phyloP scores from a whole-genome alignment of 2,888 invertebrate genomes.

The Cephus pulcher region DNA sequence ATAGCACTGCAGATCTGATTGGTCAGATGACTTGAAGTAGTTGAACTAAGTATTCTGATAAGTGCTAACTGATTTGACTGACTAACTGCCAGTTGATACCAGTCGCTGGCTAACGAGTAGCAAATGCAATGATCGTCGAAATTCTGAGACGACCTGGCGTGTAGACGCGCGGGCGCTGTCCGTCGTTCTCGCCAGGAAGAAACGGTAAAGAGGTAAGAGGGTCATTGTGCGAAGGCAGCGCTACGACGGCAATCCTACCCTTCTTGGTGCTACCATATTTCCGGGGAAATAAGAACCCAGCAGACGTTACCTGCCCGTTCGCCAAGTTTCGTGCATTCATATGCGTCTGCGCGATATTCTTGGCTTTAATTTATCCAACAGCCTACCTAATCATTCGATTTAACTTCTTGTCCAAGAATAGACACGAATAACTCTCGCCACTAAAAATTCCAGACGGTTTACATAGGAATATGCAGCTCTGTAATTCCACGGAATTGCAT shows the following conservation, averaged over 20 bases:
- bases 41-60: neutral
- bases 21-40: neutral
- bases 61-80: neutral
- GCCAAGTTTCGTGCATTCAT: neutral
- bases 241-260: neutral
- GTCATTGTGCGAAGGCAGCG: constrained; percentile 33
- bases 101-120: constrained; percentile 45
- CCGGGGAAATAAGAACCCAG: neutral
- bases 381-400: neutral
- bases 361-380: neutral
- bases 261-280: constrained; percentile 1
- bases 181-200: constrained; percentile 54
- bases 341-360: neutral
- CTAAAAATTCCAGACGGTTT: neutral
- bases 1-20: neutral
- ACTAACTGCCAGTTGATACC: neutral
- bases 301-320: neutral
- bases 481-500: neutral
- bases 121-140: constrained; percentile 58
- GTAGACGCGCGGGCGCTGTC: constrained; percentile 44
- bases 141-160: constrained; percentile 43
- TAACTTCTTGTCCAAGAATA: neutral
- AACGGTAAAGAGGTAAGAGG: constrained; percentile 48
- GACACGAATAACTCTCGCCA: neutral
- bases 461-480: neutral